These are phyloP conservation scores for Conops quadrifasciatus DNA, from an alignment of 2,888 invertebrate genomes.

Conservation along the genomic window DNA sequence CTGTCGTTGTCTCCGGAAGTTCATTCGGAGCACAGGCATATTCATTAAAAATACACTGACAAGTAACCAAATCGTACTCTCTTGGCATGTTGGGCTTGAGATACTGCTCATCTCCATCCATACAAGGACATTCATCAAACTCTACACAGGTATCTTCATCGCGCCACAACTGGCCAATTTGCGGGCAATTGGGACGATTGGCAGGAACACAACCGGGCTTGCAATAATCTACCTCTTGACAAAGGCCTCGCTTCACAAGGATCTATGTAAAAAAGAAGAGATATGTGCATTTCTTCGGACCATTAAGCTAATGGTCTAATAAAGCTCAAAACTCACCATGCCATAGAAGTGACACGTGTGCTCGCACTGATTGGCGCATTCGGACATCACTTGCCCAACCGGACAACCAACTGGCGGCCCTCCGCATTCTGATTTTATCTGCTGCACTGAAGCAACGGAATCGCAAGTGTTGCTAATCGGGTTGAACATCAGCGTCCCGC, in stretches of 20 bases:
- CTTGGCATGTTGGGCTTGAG: conserved; percentile 77
- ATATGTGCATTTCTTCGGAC: too few relatives aligned
- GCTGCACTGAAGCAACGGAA: conserved; percentile 70
- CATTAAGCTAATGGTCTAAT: not conserved
- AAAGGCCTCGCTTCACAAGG: conserved; percentile 58
- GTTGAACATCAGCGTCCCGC: conserved; percentile 75
- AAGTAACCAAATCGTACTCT: conserved; percentile 71
- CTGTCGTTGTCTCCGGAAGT: conserved; percentile 39
- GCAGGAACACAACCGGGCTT: conserved; percentile 61
- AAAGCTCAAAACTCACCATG: conserved; percentile 49
- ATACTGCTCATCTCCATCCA: conserved; percentile 70
- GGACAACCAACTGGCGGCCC: conserved; percentile 48
- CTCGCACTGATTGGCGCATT: conserved; percentile 79
- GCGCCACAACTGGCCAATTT: conserved; percentile 72
- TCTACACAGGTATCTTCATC: conserved; percentile 78
- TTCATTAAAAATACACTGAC: conserved; percentile 82
- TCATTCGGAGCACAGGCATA: conserved; percentile 70
- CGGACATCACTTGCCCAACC: conserved; percentile 69
- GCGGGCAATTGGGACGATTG: conserved; percentile 67
- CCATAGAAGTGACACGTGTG: conserved; percentile 75
- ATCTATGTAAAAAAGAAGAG: conserved; percentile 42
- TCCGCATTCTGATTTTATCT: conserved; percentile 71
- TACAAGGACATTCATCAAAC: conserved; percentile 79
- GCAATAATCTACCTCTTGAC: conserved; percentile 57
- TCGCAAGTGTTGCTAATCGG: conserved; percentile 72